These are phyloP conservation scores for Eristalis intricaria DNA, from an alignment of 2,888 invertebrate genomes.

Conservation along the genomic window DNA sequence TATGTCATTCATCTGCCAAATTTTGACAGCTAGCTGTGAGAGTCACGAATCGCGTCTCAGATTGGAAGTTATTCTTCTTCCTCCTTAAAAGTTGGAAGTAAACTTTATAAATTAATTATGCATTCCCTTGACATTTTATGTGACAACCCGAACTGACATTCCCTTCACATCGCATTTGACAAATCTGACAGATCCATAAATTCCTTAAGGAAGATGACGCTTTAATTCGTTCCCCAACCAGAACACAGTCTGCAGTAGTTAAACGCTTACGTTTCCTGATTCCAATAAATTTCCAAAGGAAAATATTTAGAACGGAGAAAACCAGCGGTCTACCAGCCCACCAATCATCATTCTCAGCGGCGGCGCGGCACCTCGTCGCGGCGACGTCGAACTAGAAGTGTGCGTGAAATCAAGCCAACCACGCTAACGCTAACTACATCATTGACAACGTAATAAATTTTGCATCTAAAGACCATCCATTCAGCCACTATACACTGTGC, in stretches of 20 bases:
- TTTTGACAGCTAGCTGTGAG: too few relatives aligned
- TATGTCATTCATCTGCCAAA: too few relatives aligned
- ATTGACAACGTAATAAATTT: conserved; percentile 51
- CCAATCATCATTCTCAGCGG: neutral
- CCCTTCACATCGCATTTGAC: too few relatives aligned
- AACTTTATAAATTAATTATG: too few relatives aligned
- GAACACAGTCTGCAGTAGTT: neutral
- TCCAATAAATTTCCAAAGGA: conserved; percentile 23
- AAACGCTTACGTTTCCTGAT: conserved; percentile 21
- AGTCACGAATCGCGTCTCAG: too few relatives aligned
- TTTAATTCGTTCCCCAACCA: neutral
- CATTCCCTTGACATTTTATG: too few relatives aligned
- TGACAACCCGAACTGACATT: too few relatives aligned
- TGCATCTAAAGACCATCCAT: conserved; percentile 33
- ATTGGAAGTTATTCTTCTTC: too few relatives aligned
- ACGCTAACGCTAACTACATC: conserved; percentile 31
- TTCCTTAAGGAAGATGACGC: too few relatives aligned
- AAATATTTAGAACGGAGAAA: conserved; percentile 1
- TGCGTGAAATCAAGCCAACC: conserved; percentile 45
- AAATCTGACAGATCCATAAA: too few relatives aligned
- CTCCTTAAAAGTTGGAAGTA: too few relatives aligned
- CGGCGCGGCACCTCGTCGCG: neutral
- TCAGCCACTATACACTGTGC: neutral
- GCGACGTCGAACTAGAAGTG: conserved; percentile 7
- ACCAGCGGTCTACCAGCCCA: neutral